phyloP scores from a whole-genome alignment of 1,140 invertebrate species.

The Ericerus pela region DNA sequence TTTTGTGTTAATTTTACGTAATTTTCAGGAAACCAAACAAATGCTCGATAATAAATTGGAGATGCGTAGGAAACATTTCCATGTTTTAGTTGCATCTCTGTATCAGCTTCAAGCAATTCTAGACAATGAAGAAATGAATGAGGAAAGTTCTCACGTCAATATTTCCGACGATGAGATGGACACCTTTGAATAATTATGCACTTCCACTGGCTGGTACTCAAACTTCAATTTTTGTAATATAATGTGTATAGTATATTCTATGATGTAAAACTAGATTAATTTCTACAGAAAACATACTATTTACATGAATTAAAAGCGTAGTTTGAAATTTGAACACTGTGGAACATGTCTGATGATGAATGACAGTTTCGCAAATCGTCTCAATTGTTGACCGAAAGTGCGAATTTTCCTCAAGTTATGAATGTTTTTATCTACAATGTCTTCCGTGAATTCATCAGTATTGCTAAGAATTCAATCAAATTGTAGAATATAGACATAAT shows the following conservation, averaged over 20 bases:
- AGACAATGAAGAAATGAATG: not conserved
- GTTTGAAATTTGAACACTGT: slow-evolving; percentile 58
- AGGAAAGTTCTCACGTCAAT: not conserved
- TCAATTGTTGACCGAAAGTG: no score
- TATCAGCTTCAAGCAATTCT: not conserved
- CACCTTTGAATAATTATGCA: not conserved
- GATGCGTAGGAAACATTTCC: slow-evolving; percentile 2
- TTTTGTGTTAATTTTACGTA: not conserved
- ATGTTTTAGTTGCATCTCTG: not conserved
- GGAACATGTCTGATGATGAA: slow-evolving; percentile 88
- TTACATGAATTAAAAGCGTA: slow-evolving; percentile 23
- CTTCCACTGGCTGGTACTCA: not conserved
- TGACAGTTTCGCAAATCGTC: no score
- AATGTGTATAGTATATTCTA: not conserved
- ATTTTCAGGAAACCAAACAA: not conserved
- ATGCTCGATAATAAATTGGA: not conserved
- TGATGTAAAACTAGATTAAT: not conserved
- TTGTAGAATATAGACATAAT: no score
- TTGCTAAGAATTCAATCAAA: no score
- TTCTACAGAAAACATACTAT: not conserved
- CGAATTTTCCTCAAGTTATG: no score
- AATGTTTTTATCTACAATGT: no score
- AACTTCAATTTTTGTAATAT: not conserved
- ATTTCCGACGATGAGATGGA: slow-evolving; percentile 7
- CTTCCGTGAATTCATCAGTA: no score